Evolutionary conservation across 2,888 invertebrate species (phyloP).

Genomic region (Osmoderma eremita): DNA sequence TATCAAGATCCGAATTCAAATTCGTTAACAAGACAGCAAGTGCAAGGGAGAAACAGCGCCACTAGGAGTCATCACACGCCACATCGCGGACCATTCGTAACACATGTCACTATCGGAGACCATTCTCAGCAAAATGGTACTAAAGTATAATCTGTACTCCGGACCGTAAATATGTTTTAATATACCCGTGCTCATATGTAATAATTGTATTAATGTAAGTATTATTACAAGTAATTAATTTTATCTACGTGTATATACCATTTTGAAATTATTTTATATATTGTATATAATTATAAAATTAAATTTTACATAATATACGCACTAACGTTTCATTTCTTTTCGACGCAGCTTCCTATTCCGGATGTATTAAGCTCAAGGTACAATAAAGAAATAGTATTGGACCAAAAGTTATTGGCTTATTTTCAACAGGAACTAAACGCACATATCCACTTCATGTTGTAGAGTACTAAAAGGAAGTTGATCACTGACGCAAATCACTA

Average conservation of each 20-base stretch:
- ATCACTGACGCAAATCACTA: no score
- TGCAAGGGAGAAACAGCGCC: conserved; percentile 39
- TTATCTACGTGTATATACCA: conserved; percentile 28
- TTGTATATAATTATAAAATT: conserved; percentile 40
- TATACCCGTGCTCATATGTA: conserved; percentile 30
- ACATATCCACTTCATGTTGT: no score
- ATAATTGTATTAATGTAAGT: conserved; percentile 29
- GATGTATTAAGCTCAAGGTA: no score
- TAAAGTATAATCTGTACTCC: conserved; percentile 56
- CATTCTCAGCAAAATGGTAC: conserved; percentile 62
- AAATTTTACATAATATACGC: conserved; percentile 35
- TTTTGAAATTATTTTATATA: conserved; percentile 43
- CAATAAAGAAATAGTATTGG: no score
- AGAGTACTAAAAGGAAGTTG: no score
- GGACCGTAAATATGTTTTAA: conserved; percentile 5
- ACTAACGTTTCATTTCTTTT: no score
- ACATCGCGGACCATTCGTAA: conserved; percentile 69
- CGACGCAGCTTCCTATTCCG: no score
- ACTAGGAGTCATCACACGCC: conserved; percentile 44
- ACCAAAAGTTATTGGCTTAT: no score
- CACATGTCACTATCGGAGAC: conserved; percentile 71
- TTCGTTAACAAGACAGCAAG: conserved; percentile 55
- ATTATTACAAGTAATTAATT: conserved; percentile 26
- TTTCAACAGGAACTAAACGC: no score
- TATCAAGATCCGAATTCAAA: conserved; percentile 58